Evolutionary conservation across 2,797 vertebrate genomes (phyloP), one percentile per base, ranked within the genome.

Genomic region (Cryptoprocta ferox): DNA sequence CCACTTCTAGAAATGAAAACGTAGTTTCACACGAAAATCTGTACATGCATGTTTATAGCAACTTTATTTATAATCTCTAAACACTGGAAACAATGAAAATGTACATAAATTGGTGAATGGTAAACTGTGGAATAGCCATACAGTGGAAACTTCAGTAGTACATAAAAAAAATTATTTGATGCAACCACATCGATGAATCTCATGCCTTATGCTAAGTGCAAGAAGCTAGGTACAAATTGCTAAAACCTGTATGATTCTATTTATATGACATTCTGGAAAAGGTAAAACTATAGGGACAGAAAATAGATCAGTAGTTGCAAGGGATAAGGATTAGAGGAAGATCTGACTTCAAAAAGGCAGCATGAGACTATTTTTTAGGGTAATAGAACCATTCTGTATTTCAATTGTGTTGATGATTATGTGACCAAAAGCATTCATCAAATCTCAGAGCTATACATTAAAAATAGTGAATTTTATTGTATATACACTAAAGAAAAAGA

Each of bases 41-140:
- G 15, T 45, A 91, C 39, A 56, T 48, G 21, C 26, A 61, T 88
- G 92, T 91, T 94, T 97, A 76, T 53, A 82, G 39, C 50, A 91
- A 94, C 66, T 96, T 95, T 81, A 93, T 83, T 94, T 96, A 86
- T 83, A 88, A 92, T 79, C 42, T 90, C 32, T 56, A 92, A 92
- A 83, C 93, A 26, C 48, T 75, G 59, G 73, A 93, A 95, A 78
- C n/a, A 75, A 59, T 78, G 14, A n/a, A 92, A 92, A 73, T 82
- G 0, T 37, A 45, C 53, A 79, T 83, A 56, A 78, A 63, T 18
- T 71, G 24, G 14, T 78, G 76, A 90, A 79, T 73, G 61, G 24
- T 73, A 82, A 96, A 73, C 3, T 37, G 12, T 84, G 26, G 15
- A 79, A 70, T 21, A 91, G 10, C 11, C 24, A 73, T 6, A 24